Evolutionary conservation across 2,888 invertebrate species (phyloP).

Genomic region (Brachylomia viminalis): DNA sequence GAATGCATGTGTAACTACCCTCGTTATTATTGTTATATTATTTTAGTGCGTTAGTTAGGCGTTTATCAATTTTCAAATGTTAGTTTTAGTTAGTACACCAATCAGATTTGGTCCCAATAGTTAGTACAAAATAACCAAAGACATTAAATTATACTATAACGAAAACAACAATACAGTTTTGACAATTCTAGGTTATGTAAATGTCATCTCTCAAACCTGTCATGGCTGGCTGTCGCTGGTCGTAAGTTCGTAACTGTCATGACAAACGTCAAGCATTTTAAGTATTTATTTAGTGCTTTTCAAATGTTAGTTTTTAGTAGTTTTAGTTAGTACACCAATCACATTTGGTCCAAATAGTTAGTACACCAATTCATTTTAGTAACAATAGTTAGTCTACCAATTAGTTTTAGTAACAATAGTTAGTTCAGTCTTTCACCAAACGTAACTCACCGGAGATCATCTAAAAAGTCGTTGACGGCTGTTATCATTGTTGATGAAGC

Average conservation of each 20-base stretch:
- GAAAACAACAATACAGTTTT: no score
- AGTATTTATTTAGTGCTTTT: no score
- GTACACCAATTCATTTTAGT: not conserved
- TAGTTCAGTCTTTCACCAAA: constrained; percentile 40
- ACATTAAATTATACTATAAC: no score
- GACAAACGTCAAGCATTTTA: no score
- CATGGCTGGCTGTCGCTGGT: no score
- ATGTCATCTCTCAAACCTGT: no score
- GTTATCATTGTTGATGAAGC: constrained; percentile 76
- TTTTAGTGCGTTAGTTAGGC: not conserved
- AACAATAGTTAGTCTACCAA: not conserved
- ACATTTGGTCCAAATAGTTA: not conserved
- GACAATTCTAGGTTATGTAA: no score
- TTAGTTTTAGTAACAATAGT: constrained; percentile 37
- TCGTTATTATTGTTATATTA: not conserved
- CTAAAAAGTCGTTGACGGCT: constrained; percentile 85
- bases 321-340: not conserved
- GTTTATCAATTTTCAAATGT: not conserved
- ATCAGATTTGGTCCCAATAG: not conserved
- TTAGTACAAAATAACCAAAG: no score
- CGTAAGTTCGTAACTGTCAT: no score
- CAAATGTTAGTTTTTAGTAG: not conserved
- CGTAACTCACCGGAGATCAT: constrained; percentile 85
- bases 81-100: not conserved
- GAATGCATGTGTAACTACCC: not conserved